These are phyloP conservation scores for Cosmorhoe ocellata DNA, from an alignment of 2,888 invertebrate species.

Conservation along the genomic window DNA sequence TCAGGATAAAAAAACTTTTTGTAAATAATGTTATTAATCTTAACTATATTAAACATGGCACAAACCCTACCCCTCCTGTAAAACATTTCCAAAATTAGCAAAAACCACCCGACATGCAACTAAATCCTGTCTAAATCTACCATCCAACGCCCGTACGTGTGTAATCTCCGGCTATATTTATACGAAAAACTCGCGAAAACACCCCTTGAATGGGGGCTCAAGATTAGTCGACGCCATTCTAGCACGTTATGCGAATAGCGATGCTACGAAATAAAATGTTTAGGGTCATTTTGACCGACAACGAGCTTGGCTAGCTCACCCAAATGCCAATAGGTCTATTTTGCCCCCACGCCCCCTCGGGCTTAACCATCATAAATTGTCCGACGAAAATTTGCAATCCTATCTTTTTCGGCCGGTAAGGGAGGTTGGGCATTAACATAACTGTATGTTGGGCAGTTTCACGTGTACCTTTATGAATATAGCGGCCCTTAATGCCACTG, in stretches of 20 bases:
- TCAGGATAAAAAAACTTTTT: not conserved
- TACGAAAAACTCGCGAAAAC: constrained; percentile 68
- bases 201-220: constrained; percentile 72
- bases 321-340: constrained; percentile 78
- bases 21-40: not conserved
- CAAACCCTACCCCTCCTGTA: constrained; percentile 14
- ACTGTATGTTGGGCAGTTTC: constrained; percentile 72
- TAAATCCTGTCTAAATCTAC: constrained; percentile 29
- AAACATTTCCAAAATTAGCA: constrained; percentile 31
- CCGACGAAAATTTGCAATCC: constrained; percentile 82
- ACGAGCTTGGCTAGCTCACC: constrained; percentile 73
- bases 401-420: constrained; percentile 75
- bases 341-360: constrained; percentile 65
- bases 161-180: constrained; percentile 67
- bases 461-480: constrained; percentile 69
- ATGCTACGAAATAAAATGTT: constrained; percentile 80
- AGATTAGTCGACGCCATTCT: constrained; percentile 75
- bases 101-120: constrained; percentile 28
- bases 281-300: constrained; percentile 78
- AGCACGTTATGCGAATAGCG: constrained; percentile 71
- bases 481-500: constrained; percentile 39
- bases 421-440: constrained; percentile 76
- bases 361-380: constrained; percentile 78
- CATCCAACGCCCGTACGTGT: constrained; percentile 41
- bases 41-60: constrained; percentile 1